Conservation (phyloP, 2,888 invertebrate species). For the Stegophylla sp. region DNA sequence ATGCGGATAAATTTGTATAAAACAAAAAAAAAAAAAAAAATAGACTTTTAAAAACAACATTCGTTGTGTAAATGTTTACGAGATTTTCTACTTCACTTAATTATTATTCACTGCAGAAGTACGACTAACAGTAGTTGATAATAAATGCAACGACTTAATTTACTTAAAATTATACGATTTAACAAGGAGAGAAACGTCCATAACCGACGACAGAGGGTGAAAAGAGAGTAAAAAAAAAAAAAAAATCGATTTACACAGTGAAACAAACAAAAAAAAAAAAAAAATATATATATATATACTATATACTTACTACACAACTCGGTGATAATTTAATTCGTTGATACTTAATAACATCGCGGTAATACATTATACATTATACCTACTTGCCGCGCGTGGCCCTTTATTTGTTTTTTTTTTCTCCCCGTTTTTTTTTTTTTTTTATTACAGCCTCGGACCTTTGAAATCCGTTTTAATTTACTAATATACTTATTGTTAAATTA, state of each 20-base stretch:
- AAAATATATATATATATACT: no score
- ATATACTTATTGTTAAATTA: neutral
- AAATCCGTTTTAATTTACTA: slow-evolving; percentile 20
- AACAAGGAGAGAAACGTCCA: no score
- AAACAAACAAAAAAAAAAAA: no score
- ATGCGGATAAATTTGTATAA: neutral
- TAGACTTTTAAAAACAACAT: neutral
- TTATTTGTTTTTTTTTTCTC: neutral
- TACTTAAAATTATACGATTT: neutral
- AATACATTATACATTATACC: no score
- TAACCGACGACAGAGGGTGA: no score
- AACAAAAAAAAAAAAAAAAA: neutral
- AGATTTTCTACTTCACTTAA: neutral
- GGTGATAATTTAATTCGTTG: no score
- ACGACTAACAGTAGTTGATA: neutral
- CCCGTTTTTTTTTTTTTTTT: neutral
- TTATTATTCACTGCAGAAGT: neutral
- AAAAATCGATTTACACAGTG: no score
- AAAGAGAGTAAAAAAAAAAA: no score
- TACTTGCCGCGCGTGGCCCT: no score
- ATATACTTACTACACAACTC: no score
- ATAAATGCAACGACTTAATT: neutral
- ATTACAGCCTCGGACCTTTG: neutral
- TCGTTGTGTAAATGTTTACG: neutral
- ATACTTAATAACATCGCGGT: neutral